These are phyloP conservation scores for Thysanoteuthis rhombus DNA, from an alignment of 2,888 invertebrate genomes.

Conservation along the genomic window DNA sequence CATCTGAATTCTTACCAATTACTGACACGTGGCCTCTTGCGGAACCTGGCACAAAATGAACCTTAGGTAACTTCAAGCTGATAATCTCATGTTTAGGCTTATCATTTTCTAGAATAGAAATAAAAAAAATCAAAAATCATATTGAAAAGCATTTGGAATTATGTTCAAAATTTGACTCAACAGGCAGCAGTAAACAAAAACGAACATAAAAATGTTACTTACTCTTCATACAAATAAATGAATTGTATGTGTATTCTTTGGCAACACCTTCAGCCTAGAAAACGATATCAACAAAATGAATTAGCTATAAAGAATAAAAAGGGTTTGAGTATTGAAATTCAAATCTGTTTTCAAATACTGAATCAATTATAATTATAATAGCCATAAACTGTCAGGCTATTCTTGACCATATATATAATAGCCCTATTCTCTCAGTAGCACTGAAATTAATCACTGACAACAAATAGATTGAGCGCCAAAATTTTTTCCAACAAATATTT, in stretches of 20 bases:
- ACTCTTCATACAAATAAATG: slow-evolving; percentile 77
- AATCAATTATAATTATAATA: too few species aligned
- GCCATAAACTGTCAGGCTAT: too few species aligned
- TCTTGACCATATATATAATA: too few species aligned
- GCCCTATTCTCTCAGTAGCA: too few species aligned
- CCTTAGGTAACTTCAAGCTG: slow-evolving; percentile 67
- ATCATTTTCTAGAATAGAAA: background rate
- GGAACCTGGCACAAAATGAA: slow-evolving; percentile 74
- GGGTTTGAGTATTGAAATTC: too few species aligned
- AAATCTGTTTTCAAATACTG: too few species aligned
- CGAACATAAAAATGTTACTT: slow-evolving; percentile 38
- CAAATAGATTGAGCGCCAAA: too few species aligned
- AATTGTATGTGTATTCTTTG: slow-evolving; percentile 73
- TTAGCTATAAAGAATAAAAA: too few species aligned
- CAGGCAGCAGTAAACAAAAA: background rate
- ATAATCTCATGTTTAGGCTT: slow-evolving; percentile 35
- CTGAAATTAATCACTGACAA: too few species aligned
- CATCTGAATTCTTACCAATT: slow-evolving; percentile 48
- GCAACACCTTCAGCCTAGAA: slow-evolving; percentile 81
- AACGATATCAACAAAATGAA: background rate
- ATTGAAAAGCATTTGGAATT: background rate
- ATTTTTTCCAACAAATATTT: too few species aligned
- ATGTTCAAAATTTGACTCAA: background rate
- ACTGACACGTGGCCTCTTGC: slow-evolving; percentile 73
- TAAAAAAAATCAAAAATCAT: background rate